Evolutionary conservation across 1,140 invertebrate species (phyloP).

Genomic region (Saccostrea glomerata): DNA sequence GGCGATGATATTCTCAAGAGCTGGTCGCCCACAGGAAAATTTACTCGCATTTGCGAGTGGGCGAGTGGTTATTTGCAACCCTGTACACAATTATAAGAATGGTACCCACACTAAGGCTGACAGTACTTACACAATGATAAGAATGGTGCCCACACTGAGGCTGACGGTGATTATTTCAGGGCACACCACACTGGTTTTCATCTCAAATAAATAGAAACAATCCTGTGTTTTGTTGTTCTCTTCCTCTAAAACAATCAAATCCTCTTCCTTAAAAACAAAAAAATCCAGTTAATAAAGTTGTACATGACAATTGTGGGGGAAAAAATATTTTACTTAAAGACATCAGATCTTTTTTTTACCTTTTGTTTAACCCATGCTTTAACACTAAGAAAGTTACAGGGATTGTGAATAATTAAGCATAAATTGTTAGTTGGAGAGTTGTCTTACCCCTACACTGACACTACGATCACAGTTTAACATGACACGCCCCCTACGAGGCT

Average conservation of each 20-base stretch:
- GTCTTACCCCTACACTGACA: conserved; percentile 16
- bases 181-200: conserved; percentile 39
- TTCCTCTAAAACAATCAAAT: conserved; percentile 10
- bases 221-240: conserved; percentile 31
- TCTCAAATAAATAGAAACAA: conserved; percentile 37
- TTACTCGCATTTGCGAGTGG: too few relatives aligned
- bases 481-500: background rate
- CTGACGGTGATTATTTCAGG: background rate
- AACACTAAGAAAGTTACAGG: too few relatives aligned
- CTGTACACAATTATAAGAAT: too few relatives aligned
- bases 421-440: background rate
- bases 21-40: too few relatives aligned
- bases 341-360: too few relatives aligned
- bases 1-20: too few relatives aligned
- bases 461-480: conserved; percentile 29
- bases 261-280: background rate
- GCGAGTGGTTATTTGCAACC: too few relatives aligned
- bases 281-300: too few relatives aligned
- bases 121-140: conserved; percentile 32
- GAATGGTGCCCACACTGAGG: conserved; percentile 28
- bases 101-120: background rate
- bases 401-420: too few relatives aligned
- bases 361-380: too few relatives aligned
- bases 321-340: too few relatives aligned
- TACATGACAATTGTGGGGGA: too few relatives aligned